A percentile compares a stretch with the other conserved stretches of the same genome.
Evolutionary conservation across 2,113 vertebrate genomes (phyloP).

Genomic region (Charina bottae): DNA sequence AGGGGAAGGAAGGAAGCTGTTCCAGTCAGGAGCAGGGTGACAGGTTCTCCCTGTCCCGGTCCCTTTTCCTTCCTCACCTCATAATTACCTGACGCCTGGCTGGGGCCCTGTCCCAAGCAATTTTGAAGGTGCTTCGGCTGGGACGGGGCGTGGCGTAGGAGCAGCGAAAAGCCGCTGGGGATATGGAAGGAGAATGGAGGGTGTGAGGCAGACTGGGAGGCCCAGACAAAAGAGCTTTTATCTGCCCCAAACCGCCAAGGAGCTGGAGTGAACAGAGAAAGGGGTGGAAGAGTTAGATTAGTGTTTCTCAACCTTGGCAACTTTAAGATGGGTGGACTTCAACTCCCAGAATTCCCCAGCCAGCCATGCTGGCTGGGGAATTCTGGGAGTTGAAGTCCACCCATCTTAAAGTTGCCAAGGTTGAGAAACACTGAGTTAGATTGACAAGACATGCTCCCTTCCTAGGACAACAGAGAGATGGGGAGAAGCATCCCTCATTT

Average conservation of each 20-base stretch:
- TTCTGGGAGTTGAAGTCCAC: no score
- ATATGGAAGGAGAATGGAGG: not conserved
- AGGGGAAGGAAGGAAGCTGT: not conserved
- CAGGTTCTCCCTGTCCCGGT: not conserved
- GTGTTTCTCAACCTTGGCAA: no score
- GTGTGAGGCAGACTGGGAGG: not conserved
- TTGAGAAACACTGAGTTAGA: not conserved
- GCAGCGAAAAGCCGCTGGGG: not conserved
- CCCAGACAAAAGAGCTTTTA: not conserved
- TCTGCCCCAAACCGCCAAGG: not conserved
- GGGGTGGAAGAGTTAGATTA: not conserved
- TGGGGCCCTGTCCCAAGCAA: not conserved
- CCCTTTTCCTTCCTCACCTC: not conserved
- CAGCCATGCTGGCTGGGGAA: no score
- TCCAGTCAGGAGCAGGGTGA: not conserved
- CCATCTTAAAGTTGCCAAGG: no score
- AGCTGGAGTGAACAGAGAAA: not conserved
- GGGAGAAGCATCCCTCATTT: not conserved
- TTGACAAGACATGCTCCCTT: not conserved
- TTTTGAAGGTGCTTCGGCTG: not conserved
- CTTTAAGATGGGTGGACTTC: no score
- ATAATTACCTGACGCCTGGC: slow-evolving; percentile 24
- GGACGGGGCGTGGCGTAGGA: not conserved
- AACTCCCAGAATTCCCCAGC: no score
- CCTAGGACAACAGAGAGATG: not conserved